phyloP scores from a whole-genome alignment of 2,888 invertebrate genomes.

The Stenodema calcarata region DNA sequence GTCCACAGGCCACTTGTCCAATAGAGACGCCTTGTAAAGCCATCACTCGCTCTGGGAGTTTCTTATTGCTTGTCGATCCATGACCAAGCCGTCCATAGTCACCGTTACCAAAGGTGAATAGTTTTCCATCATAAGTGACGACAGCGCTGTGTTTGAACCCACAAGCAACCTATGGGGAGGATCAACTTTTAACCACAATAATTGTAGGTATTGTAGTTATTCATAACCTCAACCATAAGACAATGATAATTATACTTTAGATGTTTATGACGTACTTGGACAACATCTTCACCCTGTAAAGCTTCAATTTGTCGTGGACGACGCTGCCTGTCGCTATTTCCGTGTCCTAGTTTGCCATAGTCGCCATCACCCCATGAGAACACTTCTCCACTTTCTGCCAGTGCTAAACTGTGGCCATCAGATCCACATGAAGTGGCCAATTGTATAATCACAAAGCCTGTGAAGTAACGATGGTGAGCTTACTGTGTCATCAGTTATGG shows the following conservation, averaged over 20 bases:
- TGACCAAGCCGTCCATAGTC: slow-evolving; percentile 70
- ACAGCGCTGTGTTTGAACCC: slow-evolving; percentile 72
- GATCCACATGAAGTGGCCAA: slow-evolving; percentile 70
- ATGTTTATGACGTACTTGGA: slow-evolving; percentile 62
- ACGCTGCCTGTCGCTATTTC: slow-evolving; percentile 70
- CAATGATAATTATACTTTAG: too few species aligned
- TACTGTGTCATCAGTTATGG: not conserved
- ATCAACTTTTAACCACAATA: not conserved
- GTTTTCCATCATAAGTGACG: slow-evolving; percentile 69
- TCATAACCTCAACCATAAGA: too few species aligned
- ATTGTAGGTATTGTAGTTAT: too few species aligned
- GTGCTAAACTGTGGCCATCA: slow-evolving; percentile 70
- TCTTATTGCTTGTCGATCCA: slow-evolving; percentile 69
- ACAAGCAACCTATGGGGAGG: slow-evolving; percentile 65
- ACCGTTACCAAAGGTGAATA: slow-evolving; percentile 72
- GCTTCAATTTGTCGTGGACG: slow-evolving; percentile 70
- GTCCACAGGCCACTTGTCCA: slow-evolving; percentile 66
- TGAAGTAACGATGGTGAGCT: not conserved
- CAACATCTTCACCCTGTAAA: slow-evolving; percentile 68
- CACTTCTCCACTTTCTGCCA: slow-evolving; percentile 72
- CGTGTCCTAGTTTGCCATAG: slow-evolving; percentile 72
- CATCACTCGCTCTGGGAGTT: slow-evolving; percentile 67
- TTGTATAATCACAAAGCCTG: slow-evolving; percentile 70
- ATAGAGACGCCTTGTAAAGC: slow-evolving; percentile 55
- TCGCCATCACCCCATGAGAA: slow-evolving; percentile 74